Evolutionary conservation across 2,113 vertebrate genomes (phyloP).

Genomic region (Serinus canaria): DNA sequence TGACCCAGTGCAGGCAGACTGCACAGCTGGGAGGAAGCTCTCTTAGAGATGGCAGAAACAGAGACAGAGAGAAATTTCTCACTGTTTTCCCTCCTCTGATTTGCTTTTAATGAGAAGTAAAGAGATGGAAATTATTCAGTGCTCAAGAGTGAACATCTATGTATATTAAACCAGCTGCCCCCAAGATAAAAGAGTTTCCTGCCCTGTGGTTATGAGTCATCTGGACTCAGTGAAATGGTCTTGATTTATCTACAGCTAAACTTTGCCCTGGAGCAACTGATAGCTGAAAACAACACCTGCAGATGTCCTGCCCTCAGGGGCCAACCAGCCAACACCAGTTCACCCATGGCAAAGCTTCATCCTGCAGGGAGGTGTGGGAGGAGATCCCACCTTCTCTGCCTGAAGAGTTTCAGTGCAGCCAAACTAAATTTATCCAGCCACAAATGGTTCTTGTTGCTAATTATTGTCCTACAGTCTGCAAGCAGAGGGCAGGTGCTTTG

Average conservation of each 20-base stretch:
- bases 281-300: background rate
- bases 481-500: background rate
- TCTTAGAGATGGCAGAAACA: background rate
- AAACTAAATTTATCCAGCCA: background rate
- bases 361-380: background rate
- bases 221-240: background rate
- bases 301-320: background rate
- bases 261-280: background rate
- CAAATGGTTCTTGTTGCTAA: background rate
- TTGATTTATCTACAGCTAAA: constrained; percentile 38
- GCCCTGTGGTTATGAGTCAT: constrained; percentile 38
- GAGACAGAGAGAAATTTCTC: background rate
- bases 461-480: background rate
- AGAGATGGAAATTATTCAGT: constrained; percentile 31
- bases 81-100: background rate
- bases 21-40: background rate
- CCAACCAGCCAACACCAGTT: background rate
- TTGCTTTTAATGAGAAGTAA: constrained; percentile 26
- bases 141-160: constrained; percentile 12
- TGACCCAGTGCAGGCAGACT: background rate
- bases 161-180: background rate
- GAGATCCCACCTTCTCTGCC: background rate
- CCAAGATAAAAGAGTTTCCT: constrained; percentile 33
- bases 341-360: background rate
- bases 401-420: background rate